Evolutionary conservation across 2,113 vertebrate species (phyloP).

Genomic region (Cinclus mexicanus): DNA sequence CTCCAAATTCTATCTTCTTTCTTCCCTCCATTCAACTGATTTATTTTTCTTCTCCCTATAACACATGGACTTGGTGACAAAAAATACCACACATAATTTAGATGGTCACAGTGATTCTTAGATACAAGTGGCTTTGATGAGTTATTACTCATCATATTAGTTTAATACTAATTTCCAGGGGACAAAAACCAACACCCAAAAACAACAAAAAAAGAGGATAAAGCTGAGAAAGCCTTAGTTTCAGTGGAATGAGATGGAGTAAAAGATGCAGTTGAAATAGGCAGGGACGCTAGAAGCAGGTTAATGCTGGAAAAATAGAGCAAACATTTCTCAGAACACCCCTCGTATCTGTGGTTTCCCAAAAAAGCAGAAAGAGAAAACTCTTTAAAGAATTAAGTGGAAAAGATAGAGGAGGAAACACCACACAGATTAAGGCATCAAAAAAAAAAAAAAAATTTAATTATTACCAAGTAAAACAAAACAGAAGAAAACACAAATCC

Average conservation of each 20-base stretch:
- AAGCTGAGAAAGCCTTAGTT: not conserved
- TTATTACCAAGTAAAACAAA: not conserved
- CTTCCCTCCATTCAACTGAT: not conserved
- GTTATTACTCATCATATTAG: not conserved
- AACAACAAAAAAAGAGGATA: not conserved
- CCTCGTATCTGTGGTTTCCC: not conserved
- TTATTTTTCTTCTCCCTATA: not conserved
- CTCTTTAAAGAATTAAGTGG: not conserved
- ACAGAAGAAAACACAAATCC: not conserved
- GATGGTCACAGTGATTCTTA: not conserved
- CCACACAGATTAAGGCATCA: not conserved
- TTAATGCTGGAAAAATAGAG: not conserved
- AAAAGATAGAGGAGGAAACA: not conserved
- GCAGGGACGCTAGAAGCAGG: not conserved
- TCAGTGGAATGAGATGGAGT: not conserved
- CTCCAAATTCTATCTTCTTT: not conserved
- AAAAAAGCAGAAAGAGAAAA: not conserved
- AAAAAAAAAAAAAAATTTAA: not conserved
- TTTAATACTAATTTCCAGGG: constrained; percentile 23
- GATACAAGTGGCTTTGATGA: not conserved
- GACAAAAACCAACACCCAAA: no score
- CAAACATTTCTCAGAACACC: not conserved
- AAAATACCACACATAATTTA: not conserved
- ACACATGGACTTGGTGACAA: not conserved
- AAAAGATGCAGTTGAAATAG: not conserved